Conservation (phyloP, 2,113 vertebrate species). For the Psophia crepitans region DNA sequence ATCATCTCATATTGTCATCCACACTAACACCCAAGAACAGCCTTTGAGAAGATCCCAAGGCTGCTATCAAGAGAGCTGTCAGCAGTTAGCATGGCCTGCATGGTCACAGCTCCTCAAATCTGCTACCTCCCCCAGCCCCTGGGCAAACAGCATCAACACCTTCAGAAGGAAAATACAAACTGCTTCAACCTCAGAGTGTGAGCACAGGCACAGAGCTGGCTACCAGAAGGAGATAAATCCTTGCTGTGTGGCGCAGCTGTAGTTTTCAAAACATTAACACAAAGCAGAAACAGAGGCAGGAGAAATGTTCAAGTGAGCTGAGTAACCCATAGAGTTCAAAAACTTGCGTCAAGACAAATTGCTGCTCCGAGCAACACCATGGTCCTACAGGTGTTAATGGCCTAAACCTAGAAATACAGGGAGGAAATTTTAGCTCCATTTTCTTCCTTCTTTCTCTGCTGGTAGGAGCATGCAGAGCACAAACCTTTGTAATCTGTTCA, state of each 20-base stretch:
- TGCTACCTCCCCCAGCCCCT: not conserved
- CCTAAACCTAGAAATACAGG: not conserved
- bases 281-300: not conserved
- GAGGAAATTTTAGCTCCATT: not conserved
- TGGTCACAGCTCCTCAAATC: not conserved
- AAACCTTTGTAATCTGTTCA: not conserved
- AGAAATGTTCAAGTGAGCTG: rapidly evolving
- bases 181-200: rapidly evolving
- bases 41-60: not conserved
- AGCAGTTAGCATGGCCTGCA: not conserved
- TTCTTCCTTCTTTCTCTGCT: not conserved
- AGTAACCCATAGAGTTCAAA: not conserved
- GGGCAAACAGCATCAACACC: not conserved
- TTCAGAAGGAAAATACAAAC: not conserved
- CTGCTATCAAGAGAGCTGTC: not conserved
- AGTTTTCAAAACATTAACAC: not conserved
- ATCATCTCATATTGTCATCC: not conserved
- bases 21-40: not conserved
- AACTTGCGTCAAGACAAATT: not conserved
- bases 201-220: not conserved
- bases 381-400: not conserved
- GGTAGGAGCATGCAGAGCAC: not conserved
- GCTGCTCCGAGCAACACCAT: not conserved
- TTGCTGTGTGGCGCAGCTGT: not conserved
- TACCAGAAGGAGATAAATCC: not conserved